These are phyloP conservation scores for Drosophila neocordata DNA, from an alignment of 1,140 invertebrate genomes.

Conservation along the genomic window DNA sequence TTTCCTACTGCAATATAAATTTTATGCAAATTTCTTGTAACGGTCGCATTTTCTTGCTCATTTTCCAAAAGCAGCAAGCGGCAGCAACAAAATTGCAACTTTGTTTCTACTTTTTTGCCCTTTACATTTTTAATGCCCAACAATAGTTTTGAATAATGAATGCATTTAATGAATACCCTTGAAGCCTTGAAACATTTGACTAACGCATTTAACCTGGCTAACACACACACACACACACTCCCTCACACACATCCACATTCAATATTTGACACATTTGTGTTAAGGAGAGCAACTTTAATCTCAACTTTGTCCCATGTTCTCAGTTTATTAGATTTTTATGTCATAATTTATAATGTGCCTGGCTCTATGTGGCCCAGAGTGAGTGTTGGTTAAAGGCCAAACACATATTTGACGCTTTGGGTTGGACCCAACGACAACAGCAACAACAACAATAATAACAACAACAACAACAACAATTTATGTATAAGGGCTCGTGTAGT, in stretches of 20 bases:
- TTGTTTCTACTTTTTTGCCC: conserved; percentile 55
- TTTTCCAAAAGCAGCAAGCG: conserved; percentile 51
- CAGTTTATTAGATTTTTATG: conserved; percentile 69
- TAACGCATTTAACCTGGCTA: conserved; percentile 26
- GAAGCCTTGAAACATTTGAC: conserved; percentile 35
- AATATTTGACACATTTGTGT: conserved; percentile 64
- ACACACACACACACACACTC: conserved; percentile 7
- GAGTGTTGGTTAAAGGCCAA: conserved; percentile 45
- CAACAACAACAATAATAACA: conserved; percentile 27
- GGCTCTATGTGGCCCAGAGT: conserved; percentile 37
- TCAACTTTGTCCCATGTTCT: conserved; percentile 34
- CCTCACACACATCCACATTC: conserved; percentile 28
- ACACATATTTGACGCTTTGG: conserved; percentile 48
- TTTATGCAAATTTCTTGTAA: conserved; percentile 73
- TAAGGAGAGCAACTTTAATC: conserved; percentile 42
- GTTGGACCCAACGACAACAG: conserved; percentile 32
- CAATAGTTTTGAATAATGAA: conserved; percentile 76
- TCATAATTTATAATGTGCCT: conserved; percentile 72
- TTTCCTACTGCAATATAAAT: conserved; percentile 34
- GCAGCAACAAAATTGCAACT: conserved; percentile 44
- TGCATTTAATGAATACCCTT: conserved; percentile 34
- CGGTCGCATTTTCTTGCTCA: conserved; percentile 68
- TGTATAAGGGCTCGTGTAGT: conserved; percentile 26
- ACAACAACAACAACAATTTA: conserved; percentile 38
- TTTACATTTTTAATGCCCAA: conserved; percentile 70